Percentiles rank a stretch among this genome's conserved stretches.
Conservation (phyloP, 2,113 vertebrate genomes). For the Eurypyga helias region DNA sequence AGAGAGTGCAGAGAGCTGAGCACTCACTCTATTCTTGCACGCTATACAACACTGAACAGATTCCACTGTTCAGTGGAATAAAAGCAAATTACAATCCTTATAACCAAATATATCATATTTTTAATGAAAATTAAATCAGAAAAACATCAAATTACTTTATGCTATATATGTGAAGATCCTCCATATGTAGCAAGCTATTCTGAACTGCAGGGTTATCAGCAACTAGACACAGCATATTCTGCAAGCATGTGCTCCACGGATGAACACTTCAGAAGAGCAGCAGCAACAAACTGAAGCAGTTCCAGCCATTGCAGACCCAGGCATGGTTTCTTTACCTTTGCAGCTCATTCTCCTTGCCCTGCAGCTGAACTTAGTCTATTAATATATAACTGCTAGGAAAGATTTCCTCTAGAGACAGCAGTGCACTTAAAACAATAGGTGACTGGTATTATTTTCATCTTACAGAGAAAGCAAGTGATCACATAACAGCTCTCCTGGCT, state of each 20-base stretch:
- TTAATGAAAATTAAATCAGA: neutral
- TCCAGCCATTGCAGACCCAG: neutral
- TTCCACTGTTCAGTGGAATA: neutral
- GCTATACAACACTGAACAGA: neutral
- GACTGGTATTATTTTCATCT: neutral
- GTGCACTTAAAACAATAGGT: neutral
- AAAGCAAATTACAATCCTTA: neutral
- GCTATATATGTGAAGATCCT: neutral
- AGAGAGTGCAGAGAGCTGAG: neutral
- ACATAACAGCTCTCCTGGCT: neutral
- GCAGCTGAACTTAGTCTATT: slow-evolving; percentile 29
- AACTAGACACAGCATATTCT: neutral
- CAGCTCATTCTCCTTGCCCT: neutral
- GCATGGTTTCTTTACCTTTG: neutral
- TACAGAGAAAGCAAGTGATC: neutral
- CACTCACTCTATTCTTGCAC: neutral
- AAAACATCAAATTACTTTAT: neutral
- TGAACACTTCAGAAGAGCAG: neutral
- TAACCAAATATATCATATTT: neutral
- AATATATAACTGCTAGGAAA: neutral
- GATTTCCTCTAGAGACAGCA: slow-evolving; percentile 13
- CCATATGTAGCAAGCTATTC: neutral
- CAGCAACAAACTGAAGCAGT: neutral
- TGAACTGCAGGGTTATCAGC: neutral
- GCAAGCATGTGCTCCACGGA: neutral